Evolutionary conservation across 2,888 invertebrate species (phyloP).

Genomic region (Cyaniris semiargus): DNA sequence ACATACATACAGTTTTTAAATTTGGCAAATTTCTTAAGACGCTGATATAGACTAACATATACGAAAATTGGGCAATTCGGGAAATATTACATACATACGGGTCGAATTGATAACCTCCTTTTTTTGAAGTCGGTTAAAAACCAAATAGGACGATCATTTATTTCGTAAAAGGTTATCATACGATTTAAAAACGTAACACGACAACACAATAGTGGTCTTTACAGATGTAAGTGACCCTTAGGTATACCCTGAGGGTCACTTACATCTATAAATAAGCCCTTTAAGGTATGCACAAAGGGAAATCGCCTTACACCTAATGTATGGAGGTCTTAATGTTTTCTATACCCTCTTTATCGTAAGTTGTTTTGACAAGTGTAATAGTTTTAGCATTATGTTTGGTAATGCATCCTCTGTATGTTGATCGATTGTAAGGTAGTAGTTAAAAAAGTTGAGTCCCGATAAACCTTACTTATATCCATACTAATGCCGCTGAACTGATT

Average conservation of each 20-base stretch:
- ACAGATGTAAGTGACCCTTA: too few species aligned
- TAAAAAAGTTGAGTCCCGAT: too few species aligned
- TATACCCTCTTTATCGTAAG: background rate
- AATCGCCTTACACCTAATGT: slow-evolving; percentile 23
- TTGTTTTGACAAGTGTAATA: background rate
- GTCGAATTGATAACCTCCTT: too few species aligned
- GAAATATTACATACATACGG: too few species aligned
- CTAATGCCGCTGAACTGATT: too few species aligned
- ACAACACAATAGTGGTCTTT: background rate
- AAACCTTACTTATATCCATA: too few species aligned
- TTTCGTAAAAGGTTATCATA: background rate
- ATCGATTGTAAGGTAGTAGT: too few species aligned
- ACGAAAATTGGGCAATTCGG: too few species aligned
- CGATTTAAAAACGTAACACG: background rate
- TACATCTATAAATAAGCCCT: background rate
- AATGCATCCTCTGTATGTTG: background rate
- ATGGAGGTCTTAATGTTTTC: slow-evolving; percentile 16
- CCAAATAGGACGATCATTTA: background rate
- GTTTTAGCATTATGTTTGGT: background rate
- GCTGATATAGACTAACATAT: too few species aligned
- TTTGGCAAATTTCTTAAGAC: too few species aligned
- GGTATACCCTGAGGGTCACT: background rate
- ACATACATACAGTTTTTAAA: too few species aligned
- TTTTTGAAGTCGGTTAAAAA: too few species aligned
- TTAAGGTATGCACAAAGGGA: slow-evolving; percentile 23